phyloP scores from a whole-genome alignment of 2,113 vertebrate species.

The Xyliphius kryptos region DNA sequence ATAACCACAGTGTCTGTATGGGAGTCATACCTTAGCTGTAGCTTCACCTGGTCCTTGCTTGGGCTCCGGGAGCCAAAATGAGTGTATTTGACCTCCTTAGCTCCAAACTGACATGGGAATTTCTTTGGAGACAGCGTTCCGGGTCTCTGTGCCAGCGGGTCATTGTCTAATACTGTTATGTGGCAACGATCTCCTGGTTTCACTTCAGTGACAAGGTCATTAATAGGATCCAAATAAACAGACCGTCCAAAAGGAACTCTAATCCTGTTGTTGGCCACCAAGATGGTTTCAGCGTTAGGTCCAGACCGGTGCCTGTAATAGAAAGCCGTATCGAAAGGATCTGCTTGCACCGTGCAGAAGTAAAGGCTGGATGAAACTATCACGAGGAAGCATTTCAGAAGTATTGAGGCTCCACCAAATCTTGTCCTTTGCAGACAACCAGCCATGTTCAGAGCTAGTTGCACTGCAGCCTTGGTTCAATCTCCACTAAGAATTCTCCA shows the following conservation, averaged over 20 bases:
- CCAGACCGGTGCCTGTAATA: conserved; percentile 57
- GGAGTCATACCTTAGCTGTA: conserved; percentile 74
- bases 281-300: conserved; percentile 59
- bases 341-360: conserved; percentile 46
- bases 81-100: conserved; percentile 69
- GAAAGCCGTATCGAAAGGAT: conserved; percentile 54
- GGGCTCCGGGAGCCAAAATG: conserved; percentile 74
- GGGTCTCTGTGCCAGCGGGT: conserved; percentile 64
- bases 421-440: conserved; percentile 59
- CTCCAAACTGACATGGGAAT: conserved; percentile 72
- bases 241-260: conserved; percentile 72
- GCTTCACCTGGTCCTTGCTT: conserved; percentile 62
- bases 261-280: conserved; percentile 68
- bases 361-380: conserved; percentile 44
- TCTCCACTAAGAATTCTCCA: too few relatives aligned
- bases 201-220: conserved; percentile 69
- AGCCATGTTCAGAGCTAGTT: conserved; percentile 66
- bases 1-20: conserved; percentile 61
- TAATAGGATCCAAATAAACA: conserved; percentile 68
- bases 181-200: conserved; percentile 67
- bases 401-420: conserved; percentile 44
- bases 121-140: conserved; percentile 66
- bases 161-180: conserved; percentile 70
- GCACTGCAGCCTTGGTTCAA: conserved; percentile 52
- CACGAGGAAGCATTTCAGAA: conserved; percentile 50